phyloP scores from a whole-genome alignment of 2,113 vertebrate genomes.

The Triplophysa siluroides region DNA sequence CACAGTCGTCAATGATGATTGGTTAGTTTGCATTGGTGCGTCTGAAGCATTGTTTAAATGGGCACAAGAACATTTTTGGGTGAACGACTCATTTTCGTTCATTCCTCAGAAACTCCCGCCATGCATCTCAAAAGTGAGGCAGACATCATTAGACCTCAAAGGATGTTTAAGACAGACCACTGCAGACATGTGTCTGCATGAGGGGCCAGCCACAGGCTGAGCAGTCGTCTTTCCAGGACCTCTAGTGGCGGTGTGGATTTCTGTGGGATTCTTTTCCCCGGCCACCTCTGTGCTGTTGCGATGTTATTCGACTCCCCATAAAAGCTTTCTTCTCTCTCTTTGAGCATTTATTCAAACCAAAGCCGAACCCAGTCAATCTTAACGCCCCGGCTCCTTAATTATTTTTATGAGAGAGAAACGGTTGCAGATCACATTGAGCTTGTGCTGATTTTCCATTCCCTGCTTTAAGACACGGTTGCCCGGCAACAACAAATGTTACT shows the following conservation, averaged over 20 bases:
- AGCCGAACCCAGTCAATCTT: conserved; percentile 47
- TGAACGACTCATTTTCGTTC: neutral
- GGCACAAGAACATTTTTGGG: too few relatives aligned
- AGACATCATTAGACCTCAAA: conserved; percentile 36
- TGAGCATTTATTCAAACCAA: conserved; percentile 43
- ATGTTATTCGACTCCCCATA: conserved; percentile 50
- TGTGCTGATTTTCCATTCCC: conserved; percentile 35
- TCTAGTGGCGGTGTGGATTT: conserved; percentile 50
- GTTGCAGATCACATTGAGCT: conserved; percentile 24
- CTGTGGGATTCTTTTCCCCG: conserved; percentile 34
- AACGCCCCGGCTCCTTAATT: conserved; percentile 42
- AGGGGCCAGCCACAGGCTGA: conserved; percentile 26
- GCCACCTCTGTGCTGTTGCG: conserved; percentile 37
- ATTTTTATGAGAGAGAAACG: conserved; percentile 47
- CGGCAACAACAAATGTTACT: conserved; percentile 37
- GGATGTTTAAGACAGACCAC: conserved; percentile 21
- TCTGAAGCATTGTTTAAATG: too few relatives aligned
- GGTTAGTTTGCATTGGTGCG: too few relatives aligned
- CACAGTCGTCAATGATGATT: too few relatives aligned
- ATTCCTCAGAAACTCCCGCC: conserved; percentile 12
- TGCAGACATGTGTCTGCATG: conserved; percentile 32
- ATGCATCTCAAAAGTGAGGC: conserved; percentile 8
- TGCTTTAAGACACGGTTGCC: conserved; percentile 28
- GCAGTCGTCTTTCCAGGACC: conserved; percentile 37
- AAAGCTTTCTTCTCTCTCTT: conserved; percentile 45